Conservation (phyloP, 1,140 invertebrate genomes). For the Drosophila elegans region DNA sequence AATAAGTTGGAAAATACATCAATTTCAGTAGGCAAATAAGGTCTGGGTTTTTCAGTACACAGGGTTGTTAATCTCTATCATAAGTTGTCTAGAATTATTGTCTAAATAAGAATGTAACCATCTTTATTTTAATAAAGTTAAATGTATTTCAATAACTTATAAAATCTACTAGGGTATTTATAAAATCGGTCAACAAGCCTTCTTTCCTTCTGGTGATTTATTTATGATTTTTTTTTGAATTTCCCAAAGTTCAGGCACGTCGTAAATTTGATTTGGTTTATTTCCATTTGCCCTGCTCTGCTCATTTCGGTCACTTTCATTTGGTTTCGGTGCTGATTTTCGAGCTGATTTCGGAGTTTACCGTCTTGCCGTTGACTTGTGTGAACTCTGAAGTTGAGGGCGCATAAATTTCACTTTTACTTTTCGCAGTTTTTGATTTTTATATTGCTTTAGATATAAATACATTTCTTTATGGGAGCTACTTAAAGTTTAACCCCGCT, state of each 20-base stretch:
- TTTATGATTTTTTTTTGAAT: background rate
- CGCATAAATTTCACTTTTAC: conserved; percentile 75
- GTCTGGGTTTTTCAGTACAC: too few species aligned
- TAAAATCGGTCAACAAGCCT: background rate
- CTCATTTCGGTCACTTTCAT: conserved; percentile 56
- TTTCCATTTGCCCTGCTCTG: conserved; percentile 60
- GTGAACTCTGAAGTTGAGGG: conserved; percentile 45
- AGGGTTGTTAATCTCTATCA: too few species aligned
- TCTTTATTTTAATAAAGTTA: too few species aligned
- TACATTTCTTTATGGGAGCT: conserved; percentile 41
- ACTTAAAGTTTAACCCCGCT: conserved; percentile 16
- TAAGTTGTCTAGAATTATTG: too few species aligned
- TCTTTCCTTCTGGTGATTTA: background rate
- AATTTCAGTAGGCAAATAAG: background rate
- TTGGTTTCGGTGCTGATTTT: conserved; percentile 53
- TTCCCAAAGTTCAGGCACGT: conserved; percentile 60
- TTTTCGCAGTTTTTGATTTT: conserved; percentile 40
- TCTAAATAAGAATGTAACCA: too few species aligned
- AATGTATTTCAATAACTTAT: too few species aligned
- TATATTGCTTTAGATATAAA: conserved; percentile 39
- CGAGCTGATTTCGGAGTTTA: conserved; percentile 26
- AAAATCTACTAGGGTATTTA: background rate
- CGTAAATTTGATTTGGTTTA: conserved; percentile 77
- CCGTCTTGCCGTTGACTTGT: conserved; percentile 25
- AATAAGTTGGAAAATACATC: background rate